These are phyloP conservation scores for Eupristina koningsbergeri DNA, from an alignment of 1,140 invertebrate genomes.

Conservation along the genomic window DNA sequence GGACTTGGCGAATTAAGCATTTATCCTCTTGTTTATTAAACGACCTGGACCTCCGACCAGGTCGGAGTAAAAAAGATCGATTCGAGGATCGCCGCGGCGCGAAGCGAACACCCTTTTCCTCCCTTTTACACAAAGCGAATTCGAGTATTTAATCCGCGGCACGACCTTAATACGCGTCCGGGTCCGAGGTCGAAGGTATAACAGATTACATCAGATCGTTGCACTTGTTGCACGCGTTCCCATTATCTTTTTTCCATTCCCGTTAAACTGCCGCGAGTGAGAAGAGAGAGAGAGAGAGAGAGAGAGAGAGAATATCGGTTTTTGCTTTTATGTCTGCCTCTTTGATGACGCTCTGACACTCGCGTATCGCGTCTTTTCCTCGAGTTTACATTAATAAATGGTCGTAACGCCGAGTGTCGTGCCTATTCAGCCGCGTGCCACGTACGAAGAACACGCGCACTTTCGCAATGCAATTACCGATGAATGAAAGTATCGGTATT, in stretches of 20 bases:
- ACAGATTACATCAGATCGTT: slow-evolving; percentile 48
- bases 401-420: neutral
- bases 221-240: slow-evolving; percentile 50
- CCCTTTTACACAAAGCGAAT: slow-evolving; percentile 36
- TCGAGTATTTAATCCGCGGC: slow-evolving; percentile 42
- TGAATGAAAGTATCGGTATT: neutral
- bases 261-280: neutral
- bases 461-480: slow-evolving; percentile 25
- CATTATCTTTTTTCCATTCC: slow-evolving; percentile 43
- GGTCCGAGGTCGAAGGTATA: slow-evolving; percentile 35
- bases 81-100: neutral
- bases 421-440: neutral
- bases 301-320: slow-evolving; percentile 37
- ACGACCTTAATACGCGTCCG: slow-evolving; percentile 29
- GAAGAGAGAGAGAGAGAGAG: slow-evolving; percentile 1
- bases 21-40: neutral
- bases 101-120: neutral
- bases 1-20: neutral
- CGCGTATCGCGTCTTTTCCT: neutral
- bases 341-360: slow-evolving; percentile 40
- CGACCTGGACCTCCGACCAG: too few species aligned
- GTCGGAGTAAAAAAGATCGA: neutral
- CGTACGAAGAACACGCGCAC: neutral
- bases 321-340: slow-evolving; percentile 20
- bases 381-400: slow-evolving; percentile 5